Conservation (phyloP, 37 sponge, comb jelly and placozoan species). For the Amphimedon queenslandica region DNA sequence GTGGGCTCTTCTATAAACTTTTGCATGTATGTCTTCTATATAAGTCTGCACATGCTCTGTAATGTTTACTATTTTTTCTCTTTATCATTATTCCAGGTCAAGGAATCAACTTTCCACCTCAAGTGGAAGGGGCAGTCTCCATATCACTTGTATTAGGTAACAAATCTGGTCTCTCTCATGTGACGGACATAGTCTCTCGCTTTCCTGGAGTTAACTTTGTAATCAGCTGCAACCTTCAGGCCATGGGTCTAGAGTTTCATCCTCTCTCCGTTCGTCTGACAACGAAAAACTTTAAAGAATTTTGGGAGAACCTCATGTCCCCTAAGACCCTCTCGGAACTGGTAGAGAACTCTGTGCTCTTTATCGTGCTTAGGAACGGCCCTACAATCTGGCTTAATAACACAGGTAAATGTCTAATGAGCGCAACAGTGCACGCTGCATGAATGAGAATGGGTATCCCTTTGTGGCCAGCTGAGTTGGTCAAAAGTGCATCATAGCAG, state of each 20-base stretch:
- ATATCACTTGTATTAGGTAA: constrained; percentile 22
- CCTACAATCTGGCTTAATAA: constrained; percentile 31
- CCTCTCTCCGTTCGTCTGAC: constrained; percentile 26
- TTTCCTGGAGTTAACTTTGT: constrained; percentile 51
- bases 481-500: too few relatives aligned
- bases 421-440: too few relatives aligned
- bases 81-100: constrained; percentile 18
- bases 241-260: neutral
- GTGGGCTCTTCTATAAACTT: too few relatives aligned
- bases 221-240: constrained; percentile 8
- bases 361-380: constrained; percentile 24
- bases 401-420: too few relatives aligned
- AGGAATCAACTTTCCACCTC: constrained; percentile 10
- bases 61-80: too few relatives aligned
- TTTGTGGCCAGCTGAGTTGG: too few relatives aligned
- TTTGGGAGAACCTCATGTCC: constrained; percentile 39
- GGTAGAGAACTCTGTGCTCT: constrained; percentile 11
- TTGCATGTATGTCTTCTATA: too few relatives aligned
- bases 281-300: neutral
- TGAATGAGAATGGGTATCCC: too few relatives aligned
- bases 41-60: too few relatives aligned
- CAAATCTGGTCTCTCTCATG: constrained; percentile 15
- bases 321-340: constrained; percentile 1
- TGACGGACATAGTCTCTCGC: constrained; percentile 30
- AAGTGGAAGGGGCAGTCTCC: neutral